These are phyloP conservation scores for Pluvianellus socialis DNA, from an alignment of 2,113 vertebrate species.

Conservation along the genomic window DNA sequence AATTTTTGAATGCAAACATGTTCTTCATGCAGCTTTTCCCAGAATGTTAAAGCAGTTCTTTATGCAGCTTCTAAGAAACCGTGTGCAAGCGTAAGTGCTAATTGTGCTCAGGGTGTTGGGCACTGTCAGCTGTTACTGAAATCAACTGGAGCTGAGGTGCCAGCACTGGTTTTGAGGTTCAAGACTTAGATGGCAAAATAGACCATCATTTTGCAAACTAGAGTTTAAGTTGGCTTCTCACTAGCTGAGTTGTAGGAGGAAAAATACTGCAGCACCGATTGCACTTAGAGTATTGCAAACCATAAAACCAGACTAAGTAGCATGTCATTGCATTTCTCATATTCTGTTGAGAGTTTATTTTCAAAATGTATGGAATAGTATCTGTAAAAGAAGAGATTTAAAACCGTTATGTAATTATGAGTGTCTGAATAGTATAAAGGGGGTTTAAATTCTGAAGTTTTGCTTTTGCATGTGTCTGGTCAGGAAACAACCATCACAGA, in stretches of 20 bases:
- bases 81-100: rapidly evolving
- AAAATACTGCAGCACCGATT: background rate
- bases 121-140: background rate
- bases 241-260: background rate
- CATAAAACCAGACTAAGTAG: background rate
- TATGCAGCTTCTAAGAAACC: background rate
- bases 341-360: background rate
- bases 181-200: background rate
- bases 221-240: background rate
- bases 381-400: background rate
- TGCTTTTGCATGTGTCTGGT: background rate
- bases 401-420: background rate
- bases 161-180: background rate
- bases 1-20: background rate
- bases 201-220: background rate
- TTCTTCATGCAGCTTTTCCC: background rate
- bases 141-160: background rate
- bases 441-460: background rate
- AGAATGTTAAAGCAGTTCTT: background rate
- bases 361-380: background rate
- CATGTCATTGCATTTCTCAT: background rate
- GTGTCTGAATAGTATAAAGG: background rate
- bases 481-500: background rate
- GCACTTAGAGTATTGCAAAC: background rate
- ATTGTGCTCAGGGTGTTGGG: background rate